Base-by-base conservation (phyloP, 2,888 invertebrate species). In the Digitonthophagus gazella region DNA sequence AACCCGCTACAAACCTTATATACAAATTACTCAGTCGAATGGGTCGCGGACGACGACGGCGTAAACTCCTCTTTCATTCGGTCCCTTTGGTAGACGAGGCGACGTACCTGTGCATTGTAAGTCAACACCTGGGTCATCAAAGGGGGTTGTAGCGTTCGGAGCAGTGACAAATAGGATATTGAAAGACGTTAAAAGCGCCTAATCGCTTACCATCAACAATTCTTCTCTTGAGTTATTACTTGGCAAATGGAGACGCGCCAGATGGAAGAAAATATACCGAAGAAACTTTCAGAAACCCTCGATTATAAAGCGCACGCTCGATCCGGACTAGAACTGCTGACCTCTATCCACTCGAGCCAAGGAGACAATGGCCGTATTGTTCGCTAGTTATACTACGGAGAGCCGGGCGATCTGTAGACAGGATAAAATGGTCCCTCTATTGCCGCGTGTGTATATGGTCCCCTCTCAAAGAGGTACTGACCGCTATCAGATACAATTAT, bases 351-450 rank as follows among this genome's bases (percentile, higher is more conserved):
- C 61, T 61, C 71, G 73, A 73, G 71, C 71, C 70, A 74, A 73
- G 71, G 75, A 78, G 77, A 80, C 78, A 79, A 79, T 79, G 76
- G 76, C 75, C 75, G 74, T 76, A 80, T 79, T 80, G 80, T 80
- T 79, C 73, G 71, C 69, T 75, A 75, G 76, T 78, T 77, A 76
- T 61, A 65, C 65, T 55, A 58, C 65, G 67, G 66, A 55, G 67
- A 68, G 67, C 67, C 67, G 64, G 58, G 66, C 68, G 70, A 70
- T 70, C 61, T 18, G 28, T 44, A 44, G 28, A 44, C 15, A 61
- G 61, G 61, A 61, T 61, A 61, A 70, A 70, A 65, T 66, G 61
- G 63, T 64, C 67, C 67, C 65, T 67, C 70, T 67, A 70, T 70
- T 44, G 28, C 28, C 28, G 28, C 28, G 28, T 70, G 67, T 67